A percentile compares a stretch with the other conserved stretches of the same genome.
These are phyloP conservation scores for Phymanthus crucifer DNA, from an alignment of 92 coral and sea anemone species.

Conservation along the genomic window DNA sequence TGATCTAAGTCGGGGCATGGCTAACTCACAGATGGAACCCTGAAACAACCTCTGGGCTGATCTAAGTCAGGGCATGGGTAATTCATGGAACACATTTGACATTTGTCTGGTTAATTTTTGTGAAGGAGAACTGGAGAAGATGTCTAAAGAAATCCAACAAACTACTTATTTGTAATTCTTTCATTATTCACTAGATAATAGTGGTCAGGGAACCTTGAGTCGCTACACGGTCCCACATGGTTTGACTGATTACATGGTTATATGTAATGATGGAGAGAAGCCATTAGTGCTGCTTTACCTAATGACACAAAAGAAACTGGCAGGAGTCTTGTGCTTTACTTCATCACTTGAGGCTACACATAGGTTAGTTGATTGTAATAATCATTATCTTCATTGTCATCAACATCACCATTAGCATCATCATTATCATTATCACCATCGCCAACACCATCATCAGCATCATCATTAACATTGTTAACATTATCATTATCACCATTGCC, in stretches of 20 bases:
- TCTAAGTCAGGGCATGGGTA: too few species aligned
- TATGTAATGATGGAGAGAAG: constrained; percentile 84
- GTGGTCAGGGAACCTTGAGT: constrained; percentile 4
- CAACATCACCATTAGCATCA: neutral
- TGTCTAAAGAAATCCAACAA: too few species aligned
- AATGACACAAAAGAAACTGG: constrained; percentile 59
- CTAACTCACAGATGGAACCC: too few species aligned
- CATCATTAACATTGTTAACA: neutral
- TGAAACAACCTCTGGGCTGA: too few species aligned
- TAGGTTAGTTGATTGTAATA: constrained; percentile 50
- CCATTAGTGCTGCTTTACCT: constrained; percentile 84
- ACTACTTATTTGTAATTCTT: too few species aligned
- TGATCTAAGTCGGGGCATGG: too few species aligned
- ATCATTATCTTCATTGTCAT: neutral
- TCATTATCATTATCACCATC: neutral
- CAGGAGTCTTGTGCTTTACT: constrained; percentile 82
- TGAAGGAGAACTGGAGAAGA: too few species aligned
- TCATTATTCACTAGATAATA: neutral
- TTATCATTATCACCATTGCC: neutral
- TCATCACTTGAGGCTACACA: constrained; percentile 96
- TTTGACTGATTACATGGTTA: constrained; percentile 77
- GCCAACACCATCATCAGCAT: neutral
- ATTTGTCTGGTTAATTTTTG: too few species aligned
- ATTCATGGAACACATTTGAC: too few species aligned
- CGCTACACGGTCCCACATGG: constrained; percentile 77